These are phyloP conservation scores for Nibea albiflora DNA, from an alignment of 2,113 vertebrate genomes.

Conservation along the genomic window DNA sequence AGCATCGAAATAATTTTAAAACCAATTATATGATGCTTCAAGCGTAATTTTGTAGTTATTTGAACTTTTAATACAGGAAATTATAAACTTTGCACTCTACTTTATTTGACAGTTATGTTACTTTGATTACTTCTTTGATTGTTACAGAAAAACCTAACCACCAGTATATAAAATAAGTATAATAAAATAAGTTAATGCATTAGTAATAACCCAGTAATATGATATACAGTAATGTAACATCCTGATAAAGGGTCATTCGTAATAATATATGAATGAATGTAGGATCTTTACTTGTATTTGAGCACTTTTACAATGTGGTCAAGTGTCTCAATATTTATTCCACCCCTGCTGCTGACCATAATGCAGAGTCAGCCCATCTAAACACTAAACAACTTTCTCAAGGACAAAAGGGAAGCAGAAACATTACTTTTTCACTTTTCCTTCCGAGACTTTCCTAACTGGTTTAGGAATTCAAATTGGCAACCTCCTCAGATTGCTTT, in stretches of 20 bases:
- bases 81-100: not conserved
- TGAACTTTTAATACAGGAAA: not conserved
- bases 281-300: not conserved
- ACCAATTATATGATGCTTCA: not conserved
- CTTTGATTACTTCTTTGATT: not conserved
- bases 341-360: not conserved
- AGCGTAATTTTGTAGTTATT: not conserved
- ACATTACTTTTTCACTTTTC: not conserved
- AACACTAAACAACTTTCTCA: not conserved
- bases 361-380: not conserved
- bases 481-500: slow-evolving; percentile 23
- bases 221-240: not conserved
- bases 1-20: too few relatives aligned
- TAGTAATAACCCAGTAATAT: too few relatives aligned
- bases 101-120: not conserved
- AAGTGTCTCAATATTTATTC: not conserved
- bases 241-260: not conserved
- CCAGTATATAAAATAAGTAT: too few relatives aligned
- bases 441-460: not conserved
- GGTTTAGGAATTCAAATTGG: slow-evolving; percentile 30
- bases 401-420: slow-evolving; percentile 5
- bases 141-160: too few relatives aligned
- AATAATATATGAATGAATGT: not conserved
- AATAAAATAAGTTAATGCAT: too few relatives aligned
- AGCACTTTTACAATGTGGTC: not conserved